These are phyloP conservation scores for Chydorus sphaericus DNA, from an alignment of 2,888 invertebrate species.

Conservation along the genomic window DNA sequence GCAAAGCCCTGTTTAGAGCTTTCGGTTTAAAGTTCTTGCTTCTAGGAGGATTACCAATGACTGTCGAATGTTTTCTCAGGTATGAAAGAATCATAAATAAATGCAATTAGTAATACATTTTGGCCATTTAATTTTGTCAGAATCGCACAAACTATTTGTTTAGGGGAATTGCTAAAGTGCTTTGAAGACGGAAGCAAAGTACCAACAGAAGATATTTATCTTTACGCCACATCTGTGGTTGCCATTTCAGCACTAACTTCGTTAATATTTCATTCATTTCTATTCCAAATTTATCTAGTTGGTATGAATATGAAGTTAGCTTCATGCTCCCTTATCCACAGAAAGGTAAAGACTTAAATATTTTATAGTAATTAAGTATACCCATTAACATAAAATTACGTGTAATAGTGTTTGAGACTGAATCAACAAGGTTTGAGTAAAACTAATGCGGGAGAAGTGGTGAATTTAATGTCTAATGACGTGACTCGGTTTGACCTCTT, in stretches of 20 bases:
- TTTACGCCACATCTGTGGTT: slow-evolving; percentile 58
- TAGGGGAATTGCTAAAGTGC: slow-evolving; percentile 48
- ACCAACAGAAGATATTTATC: slow-evolving; percentile 45
- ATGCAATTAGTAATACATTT: too few relatives aligned
- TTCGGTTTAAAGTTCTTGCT: slow-evolving; percentile 32
- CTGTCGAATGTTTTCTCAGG: slow-evolving; percentile 30
- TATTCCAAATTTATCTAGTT: slow-evolving; percentile 53
- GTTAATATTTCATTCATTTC: slow-evolving; percentile 69
- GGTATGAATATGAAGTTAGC: slow-evolving; percentile 73
- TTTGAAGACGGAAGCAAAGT: slow-evolving; percentile 39
- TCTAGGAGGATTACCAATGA: slow-evolving; percentile 30
- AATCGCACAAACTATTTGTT: slow-evolving; percentile 47
- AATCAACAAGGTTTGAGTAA: slow-evolving; percentile 69
- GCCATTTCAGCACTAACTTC: slow-evolving; percentile 58
- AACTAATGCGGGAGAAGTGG: slow-evolving; percentile 80
- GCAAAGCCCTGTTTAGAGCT: slow-evolving; percentile 32
- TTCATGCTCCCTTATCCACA: slow-evolving; percentile 64
- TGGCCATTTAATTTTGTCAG: slow-evolving; percentile 33
- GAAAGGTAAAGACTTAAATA: slow-evolving; percentile 51
- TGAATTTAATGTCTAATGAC: slow-evolving; percentile 88
- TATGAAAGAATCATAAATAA: too few relatives aligned
- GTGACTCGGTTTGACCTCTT: slow-evolving; percentile 84
- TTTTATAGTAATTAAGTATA: not conserved
- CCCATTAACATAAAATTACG: not conserved
- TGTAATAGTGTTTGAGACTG: not conserved